Evolutionary conservation across 23 tunicate genomes (phyloP).

Genomic region (Oikopleura dioica): DNA sequence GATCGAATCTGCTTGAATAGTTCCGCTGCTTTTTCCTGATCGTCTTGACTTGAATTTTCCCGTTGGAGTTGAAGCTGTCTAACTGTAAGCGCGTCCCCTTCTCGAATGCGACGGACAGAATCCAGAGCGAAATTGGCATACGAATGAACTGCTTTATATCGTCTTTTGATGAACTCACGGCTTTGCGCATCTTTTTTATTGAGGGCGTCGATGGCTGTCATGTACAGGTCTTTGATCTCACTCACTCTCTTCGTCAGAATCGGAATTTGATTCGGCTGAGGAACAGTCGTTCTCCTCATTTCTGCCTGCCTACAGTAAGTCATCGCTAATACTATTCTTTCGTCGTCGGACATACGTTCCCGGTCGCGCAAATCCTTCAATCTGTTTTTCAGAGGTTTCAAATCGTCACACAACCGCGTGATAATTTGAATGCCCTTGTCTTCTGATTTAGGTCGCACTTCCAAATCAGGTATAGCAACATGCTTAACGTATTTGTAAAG

Average conservation of each 20-base stretch:
- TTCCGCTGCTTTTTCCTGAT: not conserved
- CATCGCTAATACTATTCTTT: not conserved
- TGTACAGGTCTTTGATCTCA: too few species aligned
- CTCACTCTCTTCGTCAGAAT: too few species aligned
- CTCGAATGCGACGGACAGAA: not conserved
- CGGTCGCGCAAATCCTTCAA: not conserved
- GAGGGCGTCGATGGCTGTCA: not conserved
- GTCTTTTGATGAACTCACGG: not conserved
- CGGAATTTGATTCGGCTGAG: too few species aligned
- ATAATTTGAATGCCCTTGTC: not conserved
- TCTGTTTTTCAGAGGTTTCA: not conserved
- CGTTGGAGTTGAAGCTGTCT: not conserved
- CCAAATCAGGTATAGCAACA: not conserved
- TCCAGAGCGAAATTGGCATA: conserved; percentile 3
- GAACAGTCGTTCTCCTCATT: too few species aligned
- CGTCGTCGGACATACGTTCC: not conserved
- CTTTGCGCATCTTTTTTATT: not conserved
- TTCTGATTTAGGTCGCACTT: not conserved
- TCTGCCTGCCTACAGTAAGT: not conserved
- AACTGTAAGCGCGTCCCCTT: not conserved
- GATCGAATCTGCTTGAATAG: not conserved
- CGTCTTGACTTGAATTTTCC: not conserved
- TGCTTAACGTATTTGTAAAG: not conserved
- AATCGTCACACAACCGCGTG: not conserved
- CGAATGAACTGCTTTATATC: conserved; percentile 1